Evolutionary conservation across 2,113 vertebrate species (phyloP).

Genomic region (Poeciliopsis retropinna): DNA sequence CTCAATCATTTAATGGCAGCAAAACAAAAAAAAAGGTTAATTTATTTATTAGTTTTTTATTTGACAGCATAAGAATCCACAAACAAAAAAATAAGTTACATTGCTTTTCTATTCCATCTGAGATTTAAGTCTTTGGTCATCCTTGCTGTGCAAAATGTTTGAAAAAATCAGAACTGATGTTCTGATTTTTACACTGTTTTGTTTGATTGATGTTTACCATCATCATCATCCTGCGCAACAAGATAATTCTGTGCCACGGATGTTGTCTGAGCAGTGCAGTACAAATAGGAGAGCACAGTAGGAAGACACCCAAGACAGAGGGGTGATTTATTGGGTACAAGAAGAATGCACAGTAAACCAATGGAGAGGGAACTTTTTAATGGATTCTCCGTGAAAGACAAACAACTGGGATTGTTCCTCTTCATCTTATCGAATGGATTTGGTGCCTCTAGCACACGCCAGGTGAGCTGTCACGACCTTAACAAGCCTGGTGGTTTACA

Average conservation of each 20-base stretch:
- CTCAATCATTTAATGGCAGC: too few relatives aligned
- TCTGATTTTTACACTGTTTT: constrained; percentile 15
- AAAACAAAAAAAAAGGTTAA: neutral
- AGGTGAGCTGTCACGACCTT: constrained; percentile 74
- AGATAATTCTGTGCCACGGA: constrained; percentile 33
- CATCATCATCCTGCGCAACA: constrained; percentile 11
- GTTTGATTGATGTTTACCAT: constrained; percentile 36
- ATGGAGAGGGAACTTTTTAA: constrained; percentile 75
- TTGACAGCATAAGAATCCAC: neutral
- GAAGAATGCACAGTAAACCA: constrained; percentile 72
- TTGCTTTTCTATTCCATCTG: neutral
- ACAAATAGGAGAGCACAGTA: constrained; percentile 52
- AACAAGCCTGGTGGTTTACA: constrained; percentile 73
- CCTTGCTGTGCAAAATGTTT: neutral
- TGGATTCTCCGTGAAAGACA: constrained; percentile 76
- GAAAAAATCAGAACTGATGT: too few relatives aligned
- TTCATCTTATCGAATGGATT: constrained; percentile 72
- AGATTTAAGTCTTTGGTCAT: constrained; percentile 1
- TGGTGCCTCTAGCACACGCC: constrained; percentile 48
- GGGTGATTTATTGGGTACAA: constrained; percentile 73
- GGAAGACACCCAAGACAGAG: constrained; percentile 43
- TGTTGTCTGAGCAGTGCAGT: constrained; percentile 33
- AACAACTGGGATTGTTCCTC: constrained; percentile 72
- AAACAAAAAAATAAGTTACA: neutral
- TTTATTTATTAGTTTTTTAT: neutral